Evolutionary conservation across 2,888 invertebrate species (phyloP).

Genomic region (Hemithea aestivaria): DNA sequence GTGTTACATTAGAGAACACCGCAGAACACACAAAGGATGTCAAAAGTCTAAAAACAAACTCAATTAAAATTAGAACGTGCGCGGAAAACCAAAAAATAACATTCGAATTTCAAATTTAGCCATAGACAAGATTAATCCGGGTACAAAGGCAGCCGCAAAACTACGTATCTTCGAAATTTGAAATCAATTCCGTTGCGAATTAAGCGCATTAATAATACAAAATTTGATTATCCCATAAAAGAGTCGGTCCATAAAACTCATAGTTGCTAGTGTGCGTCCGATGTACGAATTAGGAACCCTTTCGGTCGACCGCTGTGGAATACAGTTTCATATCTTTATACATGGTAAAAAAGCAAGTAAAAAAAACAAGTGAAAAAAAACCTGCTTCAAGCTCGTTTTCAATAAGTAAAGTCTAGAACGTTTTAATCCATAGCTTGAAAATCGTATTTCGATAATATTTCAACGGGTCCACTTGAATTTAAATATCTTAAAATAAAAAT

Average conservation of each 20-base stretch:
- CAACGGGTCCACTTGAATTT: too few relatives aligned
- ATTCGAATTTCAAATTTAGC: background rate
- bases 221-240: conserved; percentile 79
- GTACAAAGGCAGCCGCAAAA: conserved; percentile 27
- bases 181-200: conserved; percentile 67
- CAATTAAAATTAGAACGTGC: conserved; percentile 39
- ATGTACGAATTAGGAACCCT: conserved; percentile 77
- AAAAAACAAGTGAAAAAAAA: background rate
- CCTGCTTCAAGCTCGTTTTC: too few relatives aligned
- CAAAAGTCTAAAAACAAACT: conserved; percentile 42
- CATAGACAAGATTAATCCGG: conserved; percentile 18
- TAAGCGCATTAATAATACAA: conserved; percentile 75
- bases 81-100: background rate
- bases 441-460: too few relatives aligned
- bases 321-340: conserved; percentile 6
- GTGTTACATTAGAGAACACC: conserved; percentile 22
- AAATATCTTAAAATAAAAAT: too few relatives aligned
- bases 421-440: too few relatives aligned
- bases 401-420: too few relatives aligned
- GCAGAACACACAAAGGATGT: conserved; percentile 59
- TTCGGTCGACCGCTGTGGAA: conserved; percentile 50
- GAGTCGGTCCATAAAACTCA: conserved; percentile 75
- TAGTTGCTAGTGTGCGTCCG: conserved; percentile 73
- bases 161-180: conserved; percentile 33
- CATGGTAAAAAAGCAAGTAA: background rate